These are phyloP conservation scores for Encarsia formosa DNA, from an alignment of 2,888 invertebrate species.

Conservation along the genomic window DNA sequence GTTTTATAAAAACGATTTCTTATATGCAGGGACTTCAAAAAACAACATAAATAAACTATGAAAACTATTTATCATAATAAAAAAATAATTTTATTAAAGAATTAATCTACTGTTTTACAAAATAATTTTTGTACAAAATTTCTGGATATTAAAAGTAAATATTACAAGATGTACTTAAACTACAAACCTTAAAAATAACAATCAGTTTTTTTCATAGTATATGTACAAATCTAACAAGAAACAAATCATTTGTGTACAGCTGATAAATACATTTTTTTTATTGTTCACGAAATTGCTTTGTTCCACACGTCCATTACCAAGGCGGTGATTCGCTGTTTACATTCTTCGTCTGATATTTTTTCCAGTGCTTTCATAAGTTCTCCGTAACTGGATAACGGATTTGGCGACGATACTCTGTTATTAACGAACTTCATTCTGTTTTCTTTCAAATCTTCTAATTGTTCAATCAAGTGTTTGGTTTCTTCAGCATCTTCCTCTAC, in stretches of 20 bases:
- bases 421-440: constrained; percentile 36
- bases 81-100: no score
- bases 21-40: no score
- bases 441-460: constrained; percentile 33
- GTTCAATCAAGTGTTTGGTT: constrained; percentile 28
- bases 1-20: no score
- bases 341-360: constrained; percentile 30
- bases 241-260: background rate
- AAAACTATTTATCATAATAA: background rate
- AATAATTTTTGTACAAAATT: no score
- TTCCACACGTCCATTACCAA: constrained; percentile 31
- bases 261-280: background rate
- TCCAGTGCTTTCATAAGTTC: constrained; percentile 32
- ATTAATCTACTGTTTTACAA: no score
- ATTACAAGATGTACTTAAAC: no score
- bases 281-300: constrained; percentile 25
- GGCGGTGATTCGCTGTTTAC: constrained; percentile 17
- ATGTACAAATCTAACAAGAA: background rate
- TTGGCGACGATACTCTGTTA: constrained; percentile 37
- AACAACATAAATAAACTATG: background rate
- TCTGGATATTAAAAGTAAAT: no score
- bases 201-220: no score
- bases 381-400: constrained; percentile 39
- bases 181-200: no score
- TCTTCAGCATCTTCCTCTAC: background rate